Base-by-base conservation (phyloP, 2,888 invertebrate species). In the Hyposoter didymator region DNA sequence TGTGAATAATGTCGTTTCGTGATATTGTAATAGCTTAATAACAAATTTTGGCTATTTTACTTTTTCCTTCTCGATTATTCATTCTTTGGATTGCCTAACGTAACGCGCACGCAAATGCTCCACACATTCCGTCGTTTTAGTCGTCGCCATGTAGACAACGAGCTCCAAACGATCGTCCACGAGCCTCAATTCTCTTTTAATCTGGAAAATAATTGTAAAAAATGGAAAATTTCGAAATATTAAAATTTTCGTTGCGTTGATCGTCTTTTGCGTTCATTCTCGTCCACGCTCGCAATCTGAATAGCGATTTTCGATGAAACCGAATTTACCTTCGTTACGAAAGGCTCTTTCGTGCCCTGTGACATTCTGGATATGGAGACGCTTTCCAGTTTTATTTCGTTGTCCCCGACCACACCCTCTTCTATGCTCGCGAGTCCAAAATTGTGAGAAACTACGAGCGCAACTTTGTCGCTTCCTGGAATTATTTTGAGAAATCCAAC, bases 361-460 rank as follows among this genome's bases (percentile, higher is more conserved):
- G 94, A 94, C 91, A 95, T 95, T 83, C 95, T 93, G 0, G 93
- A 88, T 47, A 96, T 91, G 45, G 93, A 93, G 0, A 93, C 94
- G 8, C 95, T 95, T 85, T 95, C 94, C 4, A 96, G 89, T 17
- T 87, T 86, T 39, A 95, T 89, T 52, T 86, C 83, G n/a, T 92
- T 90, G n/a, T 91, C 91, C 14, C 86, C 82, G 0, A 94, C 91
- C 52, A 88, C 82, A 0, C 96, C 96, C 93, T 96, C 96, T 91
- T 96, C 96, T 0, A 96, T 89, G 0, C 95, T 95, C 0, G 95
- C 94, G 2, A 96, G 88, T 17, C 96, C 96, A 89, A 96, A 95
- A 92, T 96, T 96, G 88, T 96, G 96, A 78, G 96, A 95, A 5
- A 95, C 93, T 6, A 95, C 90, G 17, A 96, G 94, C 0, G 95